Evolutionary conservation across 2,797 vertebrate genomes (phyloP).

Genomic region (Sus cebifrons): DNA sequence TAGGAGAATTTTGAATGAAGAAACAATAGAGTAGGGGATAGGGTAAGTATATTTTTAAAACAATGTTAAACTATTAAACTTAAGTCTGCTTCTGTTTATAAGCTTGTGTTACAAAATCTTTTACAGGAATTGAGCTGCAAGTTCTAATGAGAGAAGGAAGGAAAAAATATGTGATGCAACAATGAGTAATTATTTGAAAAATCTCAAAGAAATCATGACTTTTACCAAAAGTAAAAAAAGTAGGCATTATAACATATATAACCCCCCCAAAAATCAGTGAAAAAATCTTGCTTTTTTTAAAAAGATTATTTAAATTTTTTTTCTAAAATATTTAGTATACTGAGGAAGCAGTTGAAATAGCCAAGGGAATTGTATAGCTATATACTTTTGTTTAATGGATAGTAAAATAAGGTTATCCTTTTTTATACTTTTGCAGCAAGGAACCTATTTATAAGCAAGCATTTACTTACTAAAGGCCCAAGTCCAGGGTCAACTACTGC

Average conservation of each 20-base stretch:
- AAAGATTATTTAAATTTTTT: neutral
- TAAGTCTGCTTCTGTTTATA: neutral
- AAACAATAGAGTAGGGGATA: neutral
- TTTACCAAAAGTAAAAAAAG: neutral
- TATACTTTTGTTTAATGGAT: neutral
- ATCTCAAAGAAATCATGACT: neutral
- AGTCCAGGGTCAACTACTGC: neutral
- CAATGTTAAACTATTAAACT: neutral
- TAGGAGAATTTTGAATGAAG: neutral
- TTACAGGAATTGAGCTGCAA: neutral
- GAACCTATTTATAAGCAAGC: neutral
- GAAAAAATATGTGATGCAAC: neutral
- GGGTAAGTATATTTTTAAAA: neutral
- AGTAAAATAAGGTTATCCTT: neutral
- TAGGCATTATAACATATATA: neutral
- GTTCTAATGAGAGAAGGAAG: neutral
- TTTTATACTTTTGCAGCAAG: neutral
- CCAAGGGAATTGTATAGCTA: neutral
- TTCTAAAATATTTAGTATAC: neutral
- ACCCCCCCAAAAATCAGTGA: neutral
- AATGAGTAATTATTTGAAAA: neutral
- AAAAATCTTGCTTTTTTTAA: neutral
- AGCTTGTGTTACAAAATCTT: neutral
- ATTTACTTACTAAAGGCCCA: neutral
- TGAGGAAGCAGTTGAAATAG: neutral